These are phyloP conservation scores for Drosophila nr. perissopoda DNA, from an alignment of 2,888 invertebrate genomes.

Conservation along the genomic window DNA sequence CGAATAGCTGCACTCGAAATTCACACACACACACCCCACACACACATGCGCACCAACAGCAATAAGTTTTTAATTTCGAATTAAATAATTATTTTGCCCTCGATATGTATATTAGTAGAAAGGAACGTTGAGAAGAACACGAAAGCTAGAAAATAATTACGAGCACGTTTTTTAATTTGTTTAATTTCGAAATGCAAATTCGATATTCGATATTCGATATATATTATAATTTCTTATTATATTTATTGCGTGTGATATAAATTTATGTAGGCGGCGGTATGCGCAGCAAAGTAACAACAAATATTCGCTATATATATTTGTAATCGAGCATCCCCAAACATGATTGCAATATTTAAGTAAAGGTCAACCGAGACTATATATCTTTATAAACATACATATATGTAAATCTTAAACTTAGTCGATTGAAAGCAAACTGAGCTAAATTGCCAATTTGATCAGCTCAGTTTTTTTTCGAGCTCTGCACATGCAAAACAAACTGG, in stretches of 20 bases:
- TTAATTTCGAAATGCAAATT: constrained; percentile 29
- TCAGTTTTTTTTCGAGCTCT: constrained; percentile 71
- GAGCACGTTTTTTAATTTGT: constrained; percentile 45
- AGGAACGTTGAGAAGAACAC: constrained; percentile 6
- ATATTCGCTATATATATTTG: constrained; percentile 33
- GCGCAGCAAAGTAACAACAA: constrained; percentile 36
- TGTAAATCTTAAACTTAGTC: constrained; percentile 30
- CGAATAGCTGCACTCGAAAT: constrained; percentile 63
- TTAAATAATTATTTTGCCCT: constrained; percentile 25
- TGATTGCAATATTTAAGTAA: constrained; percentile 49
- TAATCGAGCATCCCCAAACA: constrained; percentile 32
- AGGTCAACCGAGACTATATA: constrained; percentile 13
- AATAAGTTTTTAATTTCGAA: constrained; percentile 45
- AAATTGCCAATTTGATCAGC: constrained; percentile 7
- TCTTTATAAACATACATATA: constrained; percentile 20
- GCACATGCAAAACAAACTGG: constrained; percentile 37
- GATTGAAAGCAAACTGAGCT: constrained; percentile 69
- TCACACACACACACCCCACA: constrained; percentile 16
- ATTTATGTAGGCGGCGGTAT: constrained; percentile 65
- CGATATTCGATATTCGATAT: constrained; percentile 3
- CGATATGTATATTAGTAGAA: constrained; percentile 37
- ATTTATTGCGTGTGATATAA: constrained; percentile 81
- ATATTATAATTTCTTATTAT: constrained; percentile 52
- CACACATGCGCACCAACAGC: constrained; percentile 36
- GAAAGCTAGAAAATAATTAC: constrained; percentile 24